phyloP scores from a whole-genome alignment of 2,888 invertebrate species.

The Apotomis capreana region DNA sequence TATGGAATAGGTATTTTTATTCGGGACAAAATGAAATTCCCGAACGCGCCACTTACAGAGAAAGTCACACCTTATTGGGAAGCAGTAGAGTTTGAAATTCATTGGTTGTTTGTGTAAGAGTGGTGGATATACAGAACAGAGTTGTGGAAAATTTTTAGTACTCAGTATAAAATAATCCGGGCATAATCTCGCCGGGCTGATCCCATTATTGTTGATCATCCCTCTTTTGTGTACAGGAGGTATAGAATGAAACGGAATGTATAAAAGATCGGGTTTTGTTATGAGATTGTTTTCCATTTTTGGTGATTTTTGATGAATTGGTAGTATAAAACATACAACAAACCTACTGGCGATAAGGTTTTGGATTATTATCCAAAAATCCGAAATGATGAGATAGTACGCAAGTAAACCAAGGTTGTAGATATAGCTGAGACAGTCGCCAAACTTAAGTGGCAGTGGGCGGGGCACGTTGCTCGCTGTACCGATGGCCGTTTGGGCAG shows the following conservation, averaged over 20 bases:
- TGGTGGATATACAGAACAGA: conserved; percentile 38
- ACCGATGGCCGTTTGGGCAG: too few species aligned
- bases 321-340: background rate
- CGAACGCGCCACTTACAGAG: conserved; percentile 41
- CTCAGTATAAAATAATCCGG: conserved; percentile 78
- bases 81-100: conserved; percentile 43
- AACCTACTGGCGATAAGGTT: too few species aligned
- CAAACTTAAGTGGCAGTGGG: too few species aligned
- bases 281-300: conserved; percentile 21
- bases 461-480: too few species aligned
- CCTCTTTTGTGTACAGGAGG: conserved; percentile 57
- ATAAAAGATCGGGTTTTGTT: conserved; percentile 34
- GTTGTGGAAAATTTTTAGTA: conserved; percentile 69
- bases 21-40: conserved; percentile 80
- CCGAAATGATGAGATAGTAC: too few species aligned
- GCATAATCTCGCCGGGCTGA: conserved; percentile 79
- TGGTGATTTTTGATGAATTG: background rate
- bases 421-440: too few species aligned
- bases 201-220: conserved; percentile 80
- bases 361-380: too few species aligned
- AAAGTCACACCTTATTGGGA: conserved; percentile 47
- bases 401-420: too few species aligned
- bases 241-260: conserved; percentile 48
- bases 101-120: background rate
- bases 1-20: conserved; percentile 80